Percentiles rank a stretch among this genome's conserved stretches.
Conservation (phyloP, 2,888 invertebrate genomes). For the Dynastes grantii region DNA sequence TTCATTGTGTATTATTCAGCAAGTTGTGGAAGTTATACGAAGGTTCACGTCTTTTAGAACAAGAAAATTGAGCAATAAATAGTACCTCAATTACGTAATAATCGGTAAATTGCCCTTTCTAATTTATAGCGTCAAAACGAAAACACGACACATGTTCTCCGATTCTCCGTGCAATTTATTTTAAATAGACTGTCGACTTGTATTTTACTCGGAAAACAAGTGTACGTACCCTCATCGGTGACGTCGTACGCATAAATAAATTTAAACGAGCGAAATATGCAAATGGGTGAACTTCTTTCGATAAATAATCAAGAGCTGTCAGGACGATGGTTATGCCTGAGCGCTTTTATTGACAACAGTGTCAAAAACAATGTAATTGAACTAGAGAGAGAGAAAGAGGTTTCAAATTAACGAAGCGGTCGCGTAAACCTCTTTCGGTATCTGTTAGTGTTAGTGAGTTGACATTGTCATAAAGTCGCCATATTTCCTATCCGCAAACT, state of each 20-base stretch:
- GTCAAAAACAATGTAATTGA: slow-evolving; percentile 66
- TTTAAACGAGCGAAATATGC: slow-evolving; percentile 58
- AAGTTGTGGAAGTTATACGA: too few relatives aligned
- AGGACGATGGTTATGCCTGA: slow-evolving; percentile 62
- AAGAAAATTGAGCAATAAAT: too few relatives aligned
- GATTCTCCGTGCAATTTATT: slow-evolving; percentile 40
- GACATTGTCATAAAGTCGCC: slow-evolving; percentile 17
- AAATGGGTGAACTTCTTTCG: slow-evolving; percentile 61
- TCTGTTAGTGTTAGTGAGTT: slow-evolving; percentile 22
- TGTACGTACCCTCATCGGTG: slow-evolving; percentile 50
- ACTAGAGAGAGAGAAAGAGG: slow-evolving; percentile 42
- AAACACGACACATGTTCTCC: slow-evolving; percentile 36
- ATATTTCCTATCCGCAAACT: background rate
- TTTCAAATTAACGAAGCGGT: slow-evolving; percentile 38
- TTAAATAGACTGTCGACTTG: slow-evolving; percentile 44
- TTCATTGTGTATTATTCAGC: too few relatives aligned
- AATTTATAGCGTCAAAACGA: slow-evolving; percentile 11
- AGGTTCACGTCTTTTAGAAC: too few relatives aligned
- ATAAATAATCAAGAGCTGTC: slow-evolving; percentile 64
- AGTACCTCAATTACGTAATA: slow-evolving; percentile 6
- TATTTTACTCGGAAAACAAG: slow-evolving; percentile 43
- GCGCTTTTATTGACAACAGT: slow-evolving; percentile 64
- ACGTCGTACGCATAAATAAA: slow-evolving; percentile 57
- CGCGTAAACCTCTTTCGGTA: slow-evolving; percentile 35
- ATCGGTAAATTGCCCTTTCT: slow-evolving; percentile 7